Base-by-base conservation (phyloP, 2,888 invertebrate genomes). In the Zaprionus lineosus region DNA sequence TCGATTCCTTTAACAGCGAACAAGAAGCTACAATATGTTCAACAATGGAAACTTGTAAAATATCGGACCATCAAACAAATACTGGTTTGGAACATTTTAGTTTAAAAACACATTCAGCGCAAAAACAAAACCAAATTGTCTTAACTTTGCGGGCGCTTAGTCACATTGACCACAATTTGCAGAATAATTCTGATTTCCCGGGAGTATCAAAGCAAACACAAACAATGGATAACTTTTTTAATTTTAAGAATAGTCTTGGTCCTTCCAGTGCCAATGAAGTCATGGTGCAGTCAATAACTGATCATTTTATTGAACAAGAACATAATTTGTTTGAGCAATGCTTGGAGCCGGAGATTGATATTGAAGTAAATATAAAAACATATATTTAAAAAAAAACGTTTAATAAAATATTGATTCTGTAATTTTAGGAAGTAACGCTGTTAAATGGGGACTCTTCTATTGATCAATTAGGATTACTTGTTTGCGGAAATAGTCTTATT, bases 381-480 rank as follows among this genome's bases (percentile, higher is more conserved):
- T 12, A 12, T 14, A 36, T 36, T 36, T 2, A 6, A 15, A 6
- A 21, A 40, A 12, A n/a, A 24, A 14, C 11, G 15, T n/a, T 34
- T 8, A 3, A 9, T 48, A 21, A 8, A 14, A 1, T 37, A n/a
- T 19, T 28, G 0, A 26, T 7, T 4, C 18, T 48, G n/a, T 18
- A 15, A 29, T 51, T 60, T 14, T 15, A 94, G 94, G 94, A 94
- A 91, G 92, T 94, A 55, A 92, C 93, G 21, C 89, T 94, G 57
- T 90, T 92, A 62, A 92, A 93, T 79, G 90, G 24, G 19, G 91
- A 90, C 26, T 33, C 28, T 5, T 91, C 91, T 57, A 91, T 91
- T 56, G 93, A 93, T 86, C 93, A 93, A 83, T 89, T 94, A 5
- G 94, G 94, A 3, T 89, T 94, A 57, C 93, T 94, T 15, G 91